Percentiles rank a stretch among this genome's conserved stretches.
These are phyloP conservation scores for Hirtodrosophila alboralis DNA, from an alignment of 2,888 invertebrate species.

Conservation along the genomic window DNA sequence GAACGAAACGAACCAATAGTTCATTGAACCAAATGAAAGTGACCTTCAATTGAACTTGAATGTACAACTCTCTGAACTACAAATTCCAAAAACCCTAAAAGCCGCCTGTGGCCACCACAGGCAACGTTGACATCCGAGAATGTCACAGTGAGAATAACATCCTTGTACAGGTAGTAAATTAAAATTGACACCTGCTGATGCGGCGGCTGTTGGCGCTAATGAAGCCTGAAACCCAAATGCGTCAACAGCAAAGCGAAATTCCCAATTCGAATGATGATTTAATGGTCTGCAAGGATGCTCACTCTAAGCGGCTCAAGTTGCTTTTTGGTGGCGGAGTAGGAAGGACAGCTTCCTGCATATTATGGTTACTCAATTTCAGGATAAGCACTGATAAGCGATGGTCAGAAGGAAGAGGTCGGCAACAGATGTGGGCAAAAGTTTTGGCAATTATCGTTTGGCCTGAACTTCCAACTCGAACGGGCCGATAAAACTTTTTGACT, in stretches of 20 bases:
- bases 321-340: too few relatives aligned
- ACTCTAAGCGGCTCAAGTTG: slow-evolving; percentile 21
- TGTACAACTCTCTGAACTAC: background rate
- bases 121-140: slow-evolving; percentile 6
- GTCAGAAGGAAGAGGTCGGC: background rate
- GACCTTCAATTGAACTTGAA: too few relatives aligned
- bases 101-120: too few relatives aligned
- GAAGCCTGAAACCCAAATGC: slow-evolving; percentile 69
- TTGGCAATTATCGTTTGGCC: slow-evolving; percentile 42
- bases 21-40: too few relatives aligned
- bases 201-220: slow-evolving; percentile 47
- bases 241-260: slow-evolving; percentile 51
- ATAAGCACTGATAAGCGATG: slow-evolving; percentile 36
- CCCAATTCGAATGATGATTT: slow-evolving; percentile 50
- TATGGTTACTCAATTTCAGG: slow-evolving; percentile 31
- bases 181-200: slow-evolving; percentile 77
- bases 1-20: too few relatives aligned
- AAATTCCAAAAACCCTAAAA: background rate
- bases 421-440: slow-evolving; percentile 28
- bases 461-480: slow-evolving; percentile 17
- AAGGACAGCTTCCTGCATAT: slow-evolving; percentile 1
- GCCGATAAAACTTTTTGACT: slow-evolving; percentile 62
- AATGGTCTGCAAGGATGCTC: slow-evolving; percentile 28
- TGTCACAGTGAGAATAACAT: slow-evolving; percentile 33
- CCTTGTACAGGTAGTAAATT: slow-evolving; percentile 59